These are phyloP conservation scores for Horisme vitalbata DNA, from an alignment of 2,888 invertebrate species.

Conservation along the genomic window DNA sequence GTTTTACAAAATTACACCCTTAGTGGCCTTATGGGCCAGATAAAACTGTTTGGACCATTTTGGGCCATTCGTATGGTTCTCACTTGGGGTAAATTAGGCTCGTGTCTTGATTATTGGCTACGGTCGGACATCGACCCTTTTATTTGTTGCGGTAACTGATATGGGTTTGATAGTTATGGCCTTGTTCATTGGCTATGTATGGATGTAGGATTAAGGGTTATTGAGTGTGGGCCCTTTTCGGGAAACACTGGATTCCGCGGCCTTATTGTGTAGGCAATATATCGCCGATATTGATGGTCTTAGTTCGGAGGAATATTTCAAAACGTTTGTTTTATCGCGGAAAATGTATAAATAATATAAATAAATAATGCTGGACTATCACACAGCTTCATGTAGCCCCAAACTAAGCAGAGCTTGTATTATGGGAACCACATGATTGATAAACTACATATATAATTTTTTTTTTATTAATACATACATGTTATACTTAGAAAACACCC, in stretches of 20 bases:
- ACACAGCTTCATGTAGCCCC: too few species aligned
- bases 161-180: slow-evolving; percentile 30
- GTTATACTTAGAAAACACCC: too few species aligned
- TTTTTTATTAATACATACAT: too few species aligned
- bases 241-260: not conserved
- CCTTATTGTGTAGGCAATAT: too few species aligned
- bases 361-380: too few species aligned
- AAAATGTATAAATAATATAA: too few species aligned
- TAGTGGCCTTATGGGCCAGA: slow-evolving; percentile 66
- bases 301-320: too few species aligned
- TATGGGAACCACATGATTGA: too few species aligned
- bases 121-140: slow-evolving; percentile 38
- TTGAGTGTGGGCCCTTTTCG: not conserved
- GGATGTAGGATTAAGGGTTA: slow-evolving; percentile 1
- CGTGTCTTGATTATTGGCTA: slow-evolving; percentile 50
- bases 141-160: slow-evolving; percentile 46
- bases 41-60: slow-evolving; percentile 55
- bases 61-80: slow-evolving; percentile 34
- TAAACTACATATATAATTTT: too few species aligned
- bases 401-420: too few species aligned
- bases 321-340: too few species aligned
- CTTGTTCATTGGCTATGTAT: slow-evolving; percentile 24
- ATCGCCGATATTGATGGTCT: too few species aligned
- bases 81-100: slow-evolving; percentile 56
- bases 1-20: slow-evolving; percentile 69